Evolutionary conservation across 23 tunicate genomes (phyloP), one percentile per base, ranked within the genome.

Genomic region (Oikopleura vanhoeffeni): DNA sequence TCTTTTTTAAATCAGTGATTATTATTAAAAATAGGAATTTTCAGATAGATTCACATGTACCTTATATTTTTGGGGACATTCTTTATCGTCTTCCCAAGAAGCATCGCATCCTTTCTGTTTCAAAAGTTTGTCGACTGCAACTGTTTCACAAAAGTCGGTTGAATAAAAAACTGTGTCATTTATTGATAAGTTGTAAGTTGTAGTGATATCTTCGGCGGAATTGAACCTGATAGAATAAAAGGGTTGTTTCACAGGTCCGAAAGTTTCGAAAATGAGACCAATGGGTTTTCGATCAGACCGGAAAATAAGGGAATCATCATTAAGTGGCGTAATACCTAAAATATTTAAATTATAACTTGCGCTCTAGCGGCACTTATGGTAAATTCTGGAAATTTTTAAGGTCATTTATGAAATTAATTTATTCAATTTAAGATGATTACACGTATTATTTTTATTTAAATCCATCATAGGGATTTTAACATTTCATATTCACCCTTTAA

Each of bases 31-130:
- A n/a, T n/a, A n/a, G n/a, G n/a, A n/a, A n/a, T n/a, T n/a, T n/a
- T n/a, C n/a, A n/a, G n/a, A n/a, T n/a, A n/a, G n/a, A n/a, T n/a
- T n/a, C n/a, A n/a, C n/a, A n/a, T n/a, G n/a, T n/a, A 49, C 64
- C 64, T 49, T 13, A 24, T 8, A 49, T 30, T 71, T 71, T 2
- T 2, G 27, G 79, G 79, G 79, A 71, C 79, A 71, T 71, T 71
- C 79, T 30, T 71, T 30, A 30, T 71, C 79, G 38, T 71, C 79
- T 71, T 71, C 34, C 79, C 79, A 71, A 18, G 79, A 71, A 71
- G 79, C 79, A 71, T 71, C 79, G 32, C 79, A 71, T 13, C 79
- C 79, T 71, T 71, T 71, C 32, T 71, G 38, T 30, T 30, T 71
- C 35, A 13, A 2, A 2, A 71, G 79, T 30, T 13, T 71, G 4